Evolutionary conservation across 2,797 vertebrate genomes (phyloP).

Genomic region (Cynodonichthys magdalenae): DNA sequence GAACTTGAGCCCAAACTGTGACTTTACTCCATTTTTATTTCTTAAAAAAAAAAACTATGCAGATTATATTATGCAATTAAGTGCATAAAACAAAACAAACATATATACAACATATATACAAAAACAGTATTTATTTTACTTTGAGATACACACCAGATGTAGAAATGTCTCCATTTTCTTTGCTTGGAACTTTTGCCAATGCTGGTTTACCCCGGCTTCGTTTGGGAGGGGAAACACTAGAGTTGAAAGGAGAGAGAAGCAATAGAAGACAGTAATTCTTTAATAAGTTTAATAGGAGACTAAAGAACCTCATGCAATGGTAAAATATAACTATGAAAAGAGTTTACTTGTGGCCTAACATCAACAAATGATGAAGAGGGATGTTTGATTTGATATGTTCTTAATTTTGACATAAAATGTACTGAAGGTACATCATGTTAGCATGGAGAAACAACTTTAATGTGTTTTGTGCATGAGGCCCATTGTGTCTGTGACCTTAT

Average conservation of each 20-base stretch:
- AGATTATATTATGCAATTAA: too few relatives aligned
- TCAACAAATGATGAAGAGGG: too few relatives aligned
- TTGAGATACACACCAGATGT: constrained; percentile 75
- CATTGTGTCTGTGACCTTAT: not conserved
- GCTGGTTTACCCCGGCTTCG: constrained; percentile 94
- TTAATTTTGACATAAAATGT: not conserved
- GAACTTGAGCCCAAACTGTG: constrained; percentile 15
- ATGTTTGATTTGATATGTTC: not conserved
- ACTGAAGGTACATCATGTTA: too few relatives aligned
- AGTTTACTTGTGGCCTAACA: too few relatives aligned
- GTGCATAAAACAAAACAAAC: not conserved
- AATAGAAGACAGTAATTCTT: constrained; percentile 7
- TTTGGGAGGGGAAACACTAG: constrained; percentile 87
- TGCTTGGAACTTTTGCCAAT: constrained; percentile 87
- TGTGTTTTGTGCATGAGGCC: not conserved
- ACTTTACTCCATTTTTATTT: constrained; percentile 7
- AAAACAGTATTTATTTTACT: constrained; percentile 13
- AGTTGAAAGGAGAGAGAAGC: constrained; percentile 25
- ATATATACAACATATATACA: too few relatives aligned
- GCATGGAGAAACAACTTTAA: too few relatives aligned
- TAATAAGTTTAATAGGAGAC: not conserved
- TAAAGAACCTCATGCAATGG: not conserved
- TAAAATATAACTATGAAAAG: not conserved
- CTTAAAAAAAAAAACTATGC: not conserved
- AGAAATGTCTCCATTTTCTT: constrained; percentile 84